Evolutionary conservation across 92 coral and sea anemone genomes (phyloP).

Genomic region (Plumapathes pennacea): DNA sequence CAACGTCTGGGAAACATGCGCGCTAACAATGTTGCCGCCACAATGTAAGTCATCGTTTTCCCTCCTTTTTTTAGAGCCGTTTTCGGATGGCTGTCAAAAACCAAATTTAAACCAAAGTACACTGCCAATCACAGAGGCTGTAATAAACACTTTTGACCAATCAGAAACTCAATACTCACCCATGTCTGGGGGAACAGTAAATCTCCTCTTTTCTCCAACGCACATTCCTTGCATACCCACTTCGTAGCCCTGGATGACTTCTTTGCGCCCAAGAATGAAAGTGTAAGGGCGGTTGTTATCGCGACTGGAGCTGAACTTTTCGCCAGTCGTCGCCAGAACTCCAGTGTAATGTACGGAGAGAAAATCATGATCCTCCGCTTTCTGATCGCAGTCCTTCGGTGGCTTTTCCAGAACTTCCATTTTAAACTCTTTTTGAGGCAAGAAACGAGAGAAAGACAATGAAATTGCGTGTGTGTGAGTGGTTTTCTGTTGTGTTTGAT

Average conservation of each 20-base stretch:
- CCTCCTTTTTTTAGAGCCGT: too few relatives aligned
- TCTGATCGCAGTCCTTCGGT: constrained; percentile 51
- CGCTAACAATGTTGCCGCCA: too few relatives aligned
- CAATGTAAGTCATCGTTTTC: too few relatives aligned
- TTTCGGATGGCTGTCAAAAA: too few relatives aligned
- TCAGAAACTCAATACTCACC: too few relatives aligned
- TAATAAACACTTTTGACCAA: too few relatives aligned
- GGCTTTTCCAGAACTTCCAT: constrained; percentile 82
- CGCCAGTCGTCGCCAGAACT: constrained; percentile 64
- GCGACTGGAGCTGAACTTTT: constrained; percentile 80
- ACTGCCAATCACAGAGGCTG: too few relatives aligned
- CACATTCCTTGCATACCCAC: constrained; percentile 95
- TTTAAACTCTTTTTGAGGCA: constrained; percentile 29
- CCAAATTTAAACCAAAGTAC: too few relatives aligned
- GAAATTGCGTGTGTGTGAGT: too few relatives aligned
- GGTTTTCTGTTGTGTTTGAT: too few relatives aligned
- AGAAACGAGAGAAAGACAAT: too few relatives aligned
- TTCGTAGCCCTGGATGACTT: constrained; percentile 97
- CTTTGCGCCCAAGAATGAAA: constrained; percentile 87
- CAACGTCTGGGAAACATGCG: too few relatives aligned
- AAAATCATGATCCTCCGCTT: constrained; percentile 60
- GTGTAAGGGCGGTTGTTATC: constrained; percentile 79
- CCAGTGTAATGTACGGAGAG: constrained; percentile 86
- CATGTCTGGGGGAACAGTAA: constrained; percentile 84
- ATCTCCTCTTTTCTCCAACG: constrained; percentile 88